phyloP scores from a whole-genome alignment of 1,140 invertebrate species.

The Ptiloglossa arizonensis region DNA sequence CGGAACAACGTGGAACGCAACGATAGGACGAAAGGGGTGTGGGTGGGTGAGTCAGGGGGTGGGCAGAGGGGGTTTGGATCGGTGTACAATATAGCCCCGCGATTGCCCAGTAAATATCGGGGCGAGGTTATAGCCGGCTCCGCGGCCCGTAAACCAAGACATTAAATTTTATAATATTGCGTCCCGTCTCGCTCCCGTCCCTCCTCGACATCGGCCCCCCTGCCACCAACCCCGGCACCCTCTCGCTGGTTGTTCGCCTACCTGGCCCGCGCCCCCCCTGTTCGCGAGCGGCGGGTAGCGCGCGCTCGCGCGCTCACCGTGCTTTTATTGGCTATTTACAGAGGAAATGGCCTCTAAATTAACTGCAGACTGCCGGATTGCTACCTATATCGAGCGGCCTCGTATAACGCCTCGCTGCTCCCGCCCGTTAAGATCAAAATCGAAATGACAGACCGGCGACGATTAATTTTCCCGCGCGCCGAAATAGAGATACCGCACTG shows the following conservation, averaged over 20 bases:
- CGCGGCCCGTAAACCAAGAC: conserved; percentile 81
- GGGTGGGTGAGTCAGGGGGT: too few species aligned
- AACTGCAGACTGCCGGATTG: conserved; percentile 81
- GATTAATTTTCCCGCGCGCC: conserved; percentile 53
- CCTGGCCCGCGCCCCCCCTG: conserved; percentile 51
- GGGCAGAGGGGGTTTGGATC: conserved; percentile 26
- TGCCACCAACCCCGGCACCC: conserved; percentile 20
- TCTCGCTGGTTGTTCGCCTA: conserved; percentile 59
- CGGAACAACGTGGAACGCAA: conserved; percentile 25
- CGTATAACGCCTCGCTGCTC: conserved; percentile 68
- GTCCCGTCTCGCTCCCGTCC: conserved; percentile 64
- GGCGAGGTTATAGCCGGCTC: conserved; percentile 77
- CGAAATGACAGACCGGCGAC: conserved; percentile 67
- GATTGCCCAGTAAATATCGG: conserved; percentile 81
- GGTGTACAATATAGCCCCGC: conserved; percentile 73
- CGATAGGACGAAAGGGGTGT: not conserved
- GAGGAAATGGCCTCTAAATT: conserved; percentile 82
- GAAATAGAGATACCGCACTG: conserved; percentile 15
- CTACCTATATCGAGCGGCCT: conserved; percentile 76
- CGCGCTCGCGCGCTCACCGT: conserved; percentile 49
- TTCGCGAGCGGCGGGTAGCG: conserved; percentile 17
- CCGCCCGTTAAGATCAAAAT: conserved; percentile 71
- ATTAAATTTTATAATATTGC: conserved; percentile 83
- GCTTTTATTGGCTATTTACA: conserved; percentile 82
- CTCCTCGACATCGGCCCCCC: conserved; percentile 51